A percentile compares a stretch with the other conserved stretches of the same genome.
Conservation (phyloP, 2,113 vertebrate species). For the mouse (Mus musculus) region GRCm39 chr6:20667501-20668000, state of each 20-base stretch:
- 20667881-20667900: constrained; percentile 66
- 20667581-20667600: neutral
- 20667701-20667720: neutral
- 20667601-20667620: neutral
- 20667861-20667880: constrained; percentile 66
- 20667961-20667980: constrained; percentile 65
- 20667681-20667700: neutral
- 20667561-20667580: neutral
- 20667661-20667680: neutral
- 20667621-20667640: too few species aligned
- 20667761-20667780: constrained; percentile 1
- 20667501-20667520: neutral
- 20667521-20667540: neutral
- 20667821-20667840: constrained; percentile 72
- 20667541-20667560: neutral
- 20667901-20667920: constrained; percentile 73
- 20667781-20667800: constrained; percentile 40
- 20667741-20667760: neutral
- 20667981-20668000: constrained; percentile 59
- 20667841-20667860: constrained; percentile 61
- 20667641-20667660: neutral
- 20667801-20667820: constrained; percentile 70
- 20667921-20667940: constrained; percentile 67
- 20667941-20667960: constrained; percentile 58
- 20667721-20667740: neutral